Conservation (phyloP, 2,888 invertebrate species). For the Mythimna loreyi region DNA sequence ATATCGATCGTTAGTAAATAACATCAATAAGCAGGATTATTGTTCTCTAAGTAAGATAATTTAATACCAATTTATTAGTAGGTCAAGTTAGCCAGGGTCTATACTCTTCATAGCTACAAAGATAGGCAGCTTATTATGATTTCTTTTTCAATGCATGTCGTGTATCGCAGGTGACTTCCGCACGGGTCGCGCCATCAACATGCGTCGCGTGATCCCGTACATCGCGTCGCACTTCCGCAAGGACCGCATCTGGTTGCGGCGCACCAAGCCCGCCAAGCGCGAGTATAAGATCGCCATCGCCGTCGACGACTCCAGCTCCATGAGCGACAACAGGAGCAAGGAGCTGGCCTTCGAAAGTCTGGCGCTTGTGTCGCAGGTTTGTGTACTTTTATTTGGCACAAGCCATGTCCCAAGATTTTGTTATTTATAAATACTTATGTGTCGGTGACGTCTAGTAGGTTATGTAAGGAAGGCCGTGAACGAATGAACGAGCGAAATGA, state of each 20-base stretch:
- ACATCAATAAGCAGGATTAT: not conserved
- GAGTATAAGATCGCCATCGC: slow-evolving; percentile 99
- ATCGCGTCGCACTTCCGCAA: slow-evolving; percentile 99
- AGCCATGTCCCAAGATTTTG: too few species aligned
- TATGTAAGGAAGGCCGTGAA: too few species aligned
- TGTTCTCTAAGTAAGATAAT: not conserved
- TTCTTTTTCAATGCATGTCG: too few species aligned
- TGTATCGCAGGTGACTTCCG: slow-evolving; percentile 96
- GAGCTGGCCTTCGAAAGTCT: slow-evolving; percentile 98
- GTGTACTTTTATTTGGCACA: not conserved
- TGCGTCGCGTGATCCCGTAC: slow-evolving; percentile 99
- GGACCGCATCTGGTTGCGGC: slow-evolving; percentile 99
- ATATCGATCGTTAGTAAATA: not conserved
- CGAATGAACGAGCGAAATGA: too few species aligned
- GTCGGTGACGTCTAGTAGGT: too few species aligned
- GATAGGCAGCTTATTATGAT: too few species aligned
- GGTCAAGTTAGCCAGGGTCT: too few species aligned
- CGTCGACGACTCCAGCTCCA: slow-evolving; percentile 98
- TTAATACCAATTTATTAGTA: not conserved
- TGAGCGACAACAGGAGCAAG: slow-evolving; percentile 97
- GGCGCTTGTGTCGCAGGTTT: slow-evolving; percentile 95
- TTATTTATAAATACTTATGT: too few species aligned
- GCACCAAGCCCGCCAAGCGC: slow-evolving; percentile 98
- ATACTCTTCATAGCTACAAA: too few species aligned
- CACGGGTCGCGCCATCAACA: slow-evolving; percentile 99